Percentiles rank a stretch among this genome's conserved stretches.
These are phyloP conservation scores for Phoenicopterus ruber DNA, from an alignment of 2,113 vertebrate species.

Conservation along the genomic window DNA sequence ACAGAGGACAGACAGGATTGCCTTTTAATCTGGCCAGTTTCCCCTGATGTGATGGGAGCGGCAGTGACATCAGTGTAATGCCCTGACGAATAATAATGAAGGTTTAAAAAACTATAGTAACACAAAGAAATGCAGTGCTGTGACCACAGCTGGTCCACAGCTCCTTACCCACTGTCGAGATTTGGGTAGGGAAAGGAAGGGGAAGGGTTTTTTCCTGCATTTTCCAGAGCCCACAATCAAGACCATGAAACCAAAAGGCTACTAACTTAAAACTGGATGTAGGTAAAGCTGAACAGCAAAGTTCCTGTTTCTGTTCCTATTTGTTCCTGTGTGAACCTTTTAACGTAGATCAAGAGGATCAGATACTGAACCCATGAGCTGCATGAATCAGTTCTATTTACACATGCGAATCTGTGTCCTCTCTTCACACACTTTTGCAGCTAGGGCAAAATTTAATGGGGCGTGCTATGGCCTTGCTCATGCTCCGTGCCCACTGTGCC, in stretches of 20 bases:
- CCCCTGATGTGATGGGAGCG: neutral
- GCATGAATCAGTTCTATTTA: neutral
- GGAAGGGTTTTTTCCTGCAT: neutral
- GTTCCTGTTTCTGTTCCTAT: neutral
- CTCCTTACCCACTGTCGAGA: neutral
- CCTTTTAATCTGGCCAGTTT: neutral
- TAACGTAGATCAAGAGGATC: neutral
- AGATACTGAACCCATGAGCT: neutral
- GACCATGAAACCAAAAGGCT: neutral
- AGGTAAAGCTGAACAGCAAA: neutral
- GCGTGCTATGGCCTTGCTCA: neutral
- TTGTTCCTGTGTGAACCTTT: neutral
- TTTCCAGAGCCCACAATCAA: neutral
- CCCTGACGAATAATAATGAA: neutral
- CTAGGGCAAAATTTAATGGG: neutral
- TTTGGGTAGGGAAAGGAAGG: neutral
- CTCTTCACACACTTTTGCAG: neutral
- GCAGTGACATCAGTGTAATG: neutral
- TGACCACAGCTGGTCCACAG: neutral
- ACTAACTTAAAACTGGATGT: neutral
- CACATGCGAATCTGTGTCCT: neutral
- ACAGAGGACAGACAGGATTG: neutral
- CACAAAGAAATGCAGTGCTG: neutral
- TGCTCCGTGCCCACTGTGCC: neutral
- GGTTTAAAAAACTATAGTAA: neutral